Evolutionary conservation across 2,113 vertebrate genomes (phyloP).

Genomic region (Stercorarius parasiticus): DNA sequence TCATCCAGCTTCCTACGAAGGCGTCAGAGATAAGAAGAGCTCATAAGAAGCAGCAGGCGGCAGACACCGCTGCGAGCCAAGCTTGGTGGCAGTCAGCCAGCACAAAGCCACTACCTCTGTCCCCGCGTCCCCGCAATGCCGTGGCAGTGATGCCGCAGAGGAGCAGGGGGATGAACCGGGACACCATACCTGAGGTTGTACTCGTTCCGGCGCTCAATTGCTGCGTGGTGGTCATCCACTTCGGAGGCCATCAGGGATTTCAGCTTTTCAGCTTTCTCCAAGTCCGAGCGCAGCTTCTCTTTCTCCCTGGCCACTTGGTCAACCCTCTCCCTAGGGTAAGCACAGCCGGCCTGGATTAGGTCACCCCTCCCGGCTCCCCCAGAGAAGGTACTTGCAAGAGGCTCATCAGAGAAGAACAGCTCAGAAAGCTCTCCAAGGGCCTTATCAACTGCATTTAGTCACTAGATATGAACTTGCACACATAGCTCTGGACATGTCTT

Average conservation of each 20-base stretch:
- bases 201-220: slow-evolving; percentile 87
- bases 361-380: not conserved
- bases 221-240: slow-evolving; percentile 90
- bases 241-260: slow-evolving; percentile 90
- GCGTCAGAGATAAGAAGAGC: not conserved
- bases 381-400: not conserved
- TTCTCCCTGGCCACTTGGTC: slow-evolving; percentile 89
- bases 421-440: not conserved
- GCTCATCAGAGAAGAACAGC: no score
- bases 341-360: not conserved
- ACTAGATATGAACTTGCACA: not conserved
- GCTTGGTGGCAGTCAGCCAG: not conserved
- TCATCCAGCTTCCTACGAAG: slow-evolving; percentile 87
- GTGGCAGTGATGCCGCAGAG: rapidly evolving
- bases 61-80: rapidly evolving
- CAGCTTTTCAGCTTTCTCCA: slow-evolving; percentile 91
- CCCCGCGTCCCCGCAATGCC: rapidly evolving
- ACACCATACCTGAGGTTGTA: slow-evolving; percentile 84
- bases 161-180: not conserved
- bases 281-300: slow-evolving; percentile 85
- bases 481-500: not conserved
- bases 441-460: not conserved
- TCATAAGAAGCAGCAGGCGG: rapidly evolving
- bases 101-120: rapidly evolving
- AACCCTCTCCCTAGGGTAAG: slow-evolving; percentile 79